Percentiles rank a stretch among this genome's conserved stretches.
phyloP scores from a whole-genome alignment of 2,113 vertebrate species.

The Reinhardtius hippoglossoides region DNA sequence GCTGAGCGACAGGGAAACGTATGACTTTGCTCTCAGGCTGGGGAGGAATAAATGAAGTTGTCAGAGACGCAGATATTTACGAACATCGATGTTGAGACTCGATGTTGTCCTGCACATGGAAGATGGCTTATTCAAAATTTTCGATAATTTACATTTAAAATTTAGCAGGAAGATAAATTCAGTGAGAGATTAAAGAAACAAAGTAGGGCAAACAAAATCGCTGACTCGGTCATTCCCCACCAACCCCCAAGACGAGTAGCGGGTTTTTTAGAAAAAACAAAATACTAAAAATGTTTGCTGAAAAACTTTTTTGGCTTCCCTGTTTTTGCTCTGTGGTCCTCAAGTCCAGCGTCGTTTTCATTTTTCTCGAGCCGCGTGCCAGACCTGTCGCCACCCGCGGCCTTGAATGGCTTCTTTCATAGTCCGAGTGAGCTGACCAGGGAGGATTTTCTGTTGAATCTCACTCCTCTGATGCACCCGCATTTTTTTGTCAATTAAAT shows the following conservation, averaged over 20 bases:
- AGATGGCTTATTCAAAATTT: background rate
- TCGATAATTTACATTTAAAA: background rate
- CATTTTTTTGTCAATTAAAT: background rate
- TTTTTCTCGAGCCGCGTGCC: conserved; percentile 66
- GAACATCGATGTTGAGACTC: background rate
- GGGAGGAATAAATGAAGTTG: background rate
- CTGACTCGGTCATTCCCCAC: conserved; percentile 50
- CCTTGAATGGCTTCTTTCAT: conserved; percentile 79
- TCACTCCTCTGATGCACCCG: conserved; percentile 45
- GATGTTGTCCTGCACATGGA: background rate
- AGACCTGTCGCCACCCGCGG: conserved; percentile 73
- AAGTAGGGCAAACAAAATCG: conserved; percentile 27
- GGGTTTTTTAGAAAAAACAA: conserved; percentile 24
- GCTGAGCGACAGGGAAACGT: background rate
- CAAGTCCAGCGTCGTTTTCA: conserved; percentile 63
- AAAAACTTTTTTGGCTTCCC: conserved; percentile 68
- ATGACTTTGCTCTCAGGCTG: background rate
- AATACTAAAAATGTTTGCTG: conserved; percentile 61
- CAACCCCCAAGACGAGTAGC: conserved; percentile 24
- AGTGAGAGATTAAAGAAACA: background rate
- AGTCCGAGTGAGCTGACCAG: conserved; percentile 49
- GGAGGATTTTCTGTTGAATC: conserved; percentile 32
- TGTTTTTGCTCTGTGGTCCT: conserved; percentile 70
- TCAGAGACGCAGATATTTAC: background rate
- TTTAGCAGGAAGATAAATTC: background rate